Base-by-base conservation (phyloP, 2,888 invertebrate species). In the Drosophila tripunctata region DNA sequence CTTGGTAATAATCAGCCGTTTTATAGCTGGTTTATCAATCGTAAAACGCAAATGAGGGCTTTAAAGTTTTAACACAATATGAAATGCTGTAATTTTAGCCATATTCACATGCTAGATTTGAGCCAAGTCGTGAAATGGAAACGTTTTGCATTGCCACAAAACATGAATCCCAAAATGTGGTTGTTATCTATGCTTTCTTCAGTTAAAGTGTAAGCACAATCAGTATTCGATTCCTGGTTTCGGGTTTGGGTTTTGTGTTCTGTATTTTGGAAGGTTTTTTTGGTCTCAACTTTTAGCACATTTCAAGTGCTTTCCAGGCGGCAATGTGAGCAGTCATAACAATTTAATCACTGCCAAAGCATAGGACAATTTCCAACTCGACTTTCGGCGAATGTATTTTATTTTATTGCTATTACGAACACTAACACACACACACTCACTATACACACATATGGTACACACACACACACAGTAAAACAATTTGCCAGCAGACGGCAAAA, bases 311-410 rank as follows among this genome's bases (percentile, higher is more conserved):
- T 67, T 35, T 12, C 35, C 27, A 24, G 31, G 55, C 35, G 38
- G 41, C 19, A n/a, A 21, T 66, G 41, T 30, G 54, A 64, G 31
- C 35, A 66, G 68, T 44, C 65, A 78, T 82, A 80, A 78, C 76
- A 78, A 69, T 81, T 83, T 80, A 83, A 81, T 83, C 83, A 78
- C 78, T 69, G 83, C 61, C 66, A 64, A 78, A 67, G 57, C 50
- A 43, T 52, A 47, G 54, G 38, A 75, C 67, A 56, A 65, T 75
- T 68, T 67, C 24, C 43, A 65, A 40, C 57, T 54, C 58, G 27
- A 45, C 55, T 48, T 57, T 45, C 10, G 47, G 47, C 66, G 69
- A 62, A 72, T 66, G 67, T 71, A 75, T 76, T 83, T 74, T 70
- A 72, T 80, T 82, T 77, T 78, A 81, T 78, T 81, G 69, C 76